Base-by-base conservation (phyloP, 2,113 vertebrate species). In the Pangasianodon hypophthalmus region DNA sequence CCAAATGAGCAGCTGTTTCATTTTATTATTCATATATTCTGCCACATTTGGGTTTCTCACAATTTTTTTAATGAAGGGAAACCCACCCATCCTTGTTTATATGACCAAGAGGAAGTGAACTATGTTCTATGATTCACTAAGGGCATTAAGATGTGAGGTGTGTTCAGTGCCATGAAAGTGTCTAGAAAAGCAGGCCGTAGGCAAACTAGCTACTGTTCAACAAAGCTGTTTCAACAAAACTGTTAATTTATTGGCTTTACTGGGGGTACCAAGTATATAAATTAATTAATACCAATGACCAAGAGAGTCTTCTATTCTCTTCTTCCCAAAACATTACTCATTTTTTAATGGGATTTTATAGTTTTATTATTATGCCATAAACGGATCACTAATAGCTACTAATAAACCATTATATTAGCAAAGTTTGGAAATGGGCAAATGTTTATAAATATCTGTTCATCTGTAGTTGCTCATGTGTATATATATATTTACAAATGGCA, bases 11-110 rank as follows among this genome's bases (percentile, higher is more conserved):
- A 48, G 44, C 75, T 79, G 75, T 79, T 79, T 48, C 26, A 79
- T 79, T 48, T 79, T 48, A 79, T 79, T 79, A 79, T 50, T 79
- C 3, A 79, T 79, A 79, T 48, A 79, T 48, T 50, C 44, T 29
- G 24, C 26, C 44, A 79, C 24, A 50, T 79, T 77, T 77, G 7
- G 73, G 0, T 24, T 77, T 41, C 41, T 4, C 41, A 44, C 7
- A 44, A 4, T 21, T 24, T 77, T 24, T 19, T 73, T 37, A 37
- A 41, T 41, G 37, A 75, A 24, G 37, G 37, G 41, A 7, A 44
- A 44, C 46, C 32, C 37, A 21, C 24, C 7, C 6, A 46, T 44
- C 46, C 18, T 14, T 32, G 64, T 69, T 75, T 24, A 24, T 41
- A 24, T 41, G 37, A 75, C 2, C 26, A 73, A 9, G 37, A 73